Conservation (phyloP, 1,140 invertebrate genomes). For the Bradysia coprophila region DNA sequence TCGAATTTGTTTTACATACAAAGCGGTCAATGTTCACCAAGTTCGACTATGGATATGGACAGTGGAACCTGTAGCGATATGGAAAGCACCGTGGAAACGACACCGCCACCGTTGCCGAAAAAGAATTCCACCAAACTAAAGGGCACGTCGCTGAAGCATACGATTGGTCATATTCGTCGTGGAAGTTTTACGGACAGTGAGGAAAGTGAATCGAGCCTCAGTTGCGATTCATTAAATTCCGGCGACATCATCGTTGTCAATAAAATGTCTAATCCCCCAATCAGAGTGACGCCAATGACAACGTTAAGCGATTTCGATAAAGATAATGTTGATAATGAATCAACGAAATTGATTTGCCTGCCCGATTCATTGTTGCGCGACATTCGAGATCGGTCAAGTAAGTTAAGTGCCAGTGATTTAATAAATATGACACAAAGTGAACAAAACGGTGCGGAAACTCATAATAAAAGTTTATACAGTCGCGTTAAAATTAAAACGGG, state of each 20-base stretch:
- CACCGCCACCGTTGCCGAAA: slow-evolving; percentile 46
- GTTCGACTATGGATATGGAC: slow-evolving; percentile 48
- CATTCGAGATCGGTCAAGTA: slow-evolving; percentile 13
- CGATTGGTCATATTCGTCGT: slow-evolving; percentile 36
- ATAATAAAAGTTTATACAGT: not conserved
- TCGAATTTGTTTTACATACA: slow-evolving; percentile 36
- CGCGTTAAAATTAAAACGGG: not conserved
- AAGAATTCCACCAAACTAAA: slow-evolving; percentile 33
- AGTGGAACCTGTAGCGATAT: slow-evolving; percentile 67
- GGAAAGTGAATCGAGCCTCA: slow-evolving; percentile 16
- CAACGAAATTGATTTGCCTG: slow-evolving; percentile 6
- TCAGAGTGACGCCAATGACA: not conserved
- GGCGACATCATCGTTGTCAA: slow-evolving; percentile 8
- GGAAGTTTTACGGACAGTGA: slow-evolving; percentile 22
- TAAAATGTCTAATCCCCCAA: not conserved
- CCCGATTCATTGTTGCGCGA: slow-evolving; percentile 15
- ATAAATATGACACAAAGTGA: not conserved
- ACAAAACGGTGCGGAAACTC: not conserved
- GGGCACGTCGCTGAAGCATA: slow-evolving; percentile 41
- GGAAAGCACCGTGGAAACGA: slow-evolving; percentile 26
- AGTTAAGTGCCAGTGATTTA: not conserved
- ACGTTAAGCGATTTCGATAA: slow-evolving; percentile 8
- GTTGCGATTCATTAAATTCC: slow-evolving; percentile 20
- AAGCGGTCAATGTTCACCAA: slow-evolving; percentile 59
- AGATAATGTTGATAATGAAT: slow-evolving; percentile 6